Conservation (phyloP, 2,888 invertebrate genomes). For the Drosophila histrio region DNA sequence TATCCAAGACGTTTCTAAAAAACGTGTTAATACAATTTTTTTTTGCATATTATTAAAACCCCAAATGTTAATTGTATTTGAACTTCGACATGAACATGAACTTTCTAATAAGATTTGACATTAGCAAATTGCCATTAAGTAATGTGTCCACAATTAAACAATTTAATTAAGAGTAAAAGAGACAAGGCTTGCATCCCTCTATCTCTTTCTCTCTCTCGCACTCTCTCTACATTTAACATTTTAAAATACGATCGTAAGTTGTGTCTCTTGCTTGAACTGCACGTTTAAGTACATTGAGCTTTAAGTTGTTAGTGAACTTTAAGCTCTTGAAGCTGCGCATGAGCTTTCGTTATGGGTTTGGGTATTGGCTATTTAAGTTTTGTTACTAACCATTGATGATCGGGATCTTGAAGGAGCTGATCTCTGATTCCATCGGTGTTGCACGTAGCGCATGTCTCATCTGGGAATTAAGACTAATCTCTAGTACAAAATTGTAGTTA, state of each 20-base stretch:
- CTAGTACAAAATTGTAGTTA: constrained; percentile 6
- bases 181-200: background rate
- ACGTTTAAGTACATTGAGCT: constrained; percentile 19
- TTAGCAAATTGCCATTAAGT: background rate
- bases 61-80: background rate
- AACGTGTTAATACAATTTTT: too few species aligned
- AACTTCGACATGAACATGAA: constrained; percentile 5
- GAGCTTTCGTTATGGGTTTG: constrained; percentile 22
- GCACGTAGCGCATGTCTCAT: constrained; percentile 32
- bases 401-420: background rate
- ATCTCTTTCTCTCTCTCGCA: background rate
- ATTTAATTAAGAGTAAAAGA: background rate
- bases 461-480: constrained; percentile 25
- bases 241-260: background rate
- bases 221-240: too few species aligned
- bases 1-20: too few species aligned
- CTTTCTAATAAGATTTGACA: background rate
- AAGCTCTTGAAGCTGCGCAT: constrained; percentile 25
- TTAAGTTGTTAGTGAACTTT: constrained; percentile 9
- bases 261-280: constrained; percentile 20
- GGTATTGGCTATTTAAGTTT: constrained; percentile 12
- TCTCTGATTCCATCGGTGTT: constrained; percentile 8
- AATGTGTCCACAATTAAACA: background rate
- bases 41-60: background rate
- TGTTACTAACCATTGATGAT: constrained; percentile 31